Base-by-base conservation (phyloP, 2,888 invertebrate species). In the Archips crataeganus region DNA sequence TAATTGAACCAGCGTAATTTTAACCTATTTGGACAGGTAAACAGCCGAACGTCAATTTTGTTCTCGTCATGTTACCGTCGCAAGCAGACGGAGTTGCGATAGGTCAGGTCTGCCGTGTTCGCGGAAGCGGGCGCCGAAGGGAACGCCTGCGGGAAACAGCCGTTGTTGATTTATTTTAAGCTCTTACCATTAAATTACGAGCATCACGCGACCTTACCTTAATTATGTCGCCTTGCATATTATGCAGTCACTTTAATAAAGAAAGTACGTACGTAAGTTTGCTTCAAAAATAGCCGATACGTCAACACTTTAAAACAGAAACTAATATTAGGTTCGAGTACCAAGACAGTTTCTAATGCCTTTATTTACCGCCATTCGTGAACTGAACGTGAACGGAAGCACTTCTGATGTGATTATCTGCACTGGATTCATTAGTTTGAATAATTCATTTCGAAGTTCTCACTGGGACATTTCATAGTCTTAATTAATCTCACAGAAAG, bases 41-140 rank as follows among this genome's bases (percentile, higher is more conserved):
- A 54, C 23, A 23, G 8, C 23, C 32, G 5, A 2, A 23, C 10
- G 32, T 11, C 57, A 10, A 57, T 32, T 57, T n/a, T 3, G n/a
- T 32, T 57, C 11, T 32, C 57, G 57, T 11, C 57, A 57, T 57
- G 57, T 54, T 54, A 32, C 32, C 11, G 32, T 57, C 57, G 57
- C 8, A 23, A 15, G 11, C 57, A 39, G 11, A 11, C 11, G 10
- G 10, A 57, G 60, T 60, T 60, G 60, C 2, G 60, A 8, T 39
- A 60, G 60, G 60, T 60, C 60, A 60, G n/a, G 60, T 39, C 13
- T 13, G 59, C 5, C n/a, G 36, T 32, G 15, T 15, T 36, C 60
- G 4, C 11, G 57, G 60, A n/a, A 36, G n/a, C 13, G 8, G 57
- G 10, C 23, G 57, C 10, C 39, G 59, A 1, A 57, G 23, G 2